Evolutionary conservation across 2,113 vertebrate species (phyloP).

Genomic region (Sterrhoptilus dennistouni): DNA sequence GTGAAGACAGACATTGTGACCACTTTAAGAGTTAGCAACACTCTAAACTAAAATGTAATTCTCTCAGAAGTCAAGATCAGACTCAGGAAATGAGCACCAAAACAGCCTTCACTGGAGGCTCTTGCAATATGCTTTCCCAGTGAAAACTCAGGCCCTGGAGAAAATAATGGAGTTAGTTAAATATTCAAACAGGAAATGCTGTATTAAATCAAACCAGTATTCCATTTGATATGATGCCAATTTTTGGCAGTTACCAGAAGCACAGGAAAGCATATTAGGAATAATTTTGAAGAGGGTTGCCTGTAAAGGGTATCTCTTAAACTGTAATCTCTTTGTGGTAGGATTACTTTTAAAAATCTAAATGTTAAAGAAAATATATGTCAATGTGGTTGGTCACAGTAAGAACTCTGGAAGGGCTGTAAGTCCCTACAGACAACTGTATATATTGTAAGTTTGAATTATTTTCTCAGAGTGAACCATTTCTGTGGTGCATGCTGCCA

Average conservation of each 20-base stretch:
- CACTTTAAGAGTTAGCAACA: not conserved
- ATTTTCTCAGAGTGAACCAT: not conserved
- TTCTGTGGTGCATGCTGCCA: not conserved
- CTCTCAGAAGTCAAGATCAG: not conserved
- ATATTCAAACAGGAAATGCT: slow-evolving; percentile 43
- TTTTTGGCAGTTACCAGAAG: slow-evolving; percentile 13
- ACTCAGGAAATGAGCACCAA: slow-evolving; percentile 8
- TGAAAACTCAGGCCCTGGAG: slow-evolving; percentile 13
- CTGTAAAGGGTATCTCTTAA: not conserved
- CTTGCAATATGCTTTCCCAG: not conserved
- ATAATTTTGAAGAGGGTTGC: not conserved
- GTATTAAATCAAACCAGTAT: not conserved
- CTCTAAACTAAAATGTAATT: not conserved
- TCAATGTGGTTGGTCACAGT: not conserved
- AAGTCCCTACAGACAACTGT: not conserved
- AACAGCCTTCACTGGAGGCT: not conserved
- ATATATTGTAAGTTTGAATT: not conserved
- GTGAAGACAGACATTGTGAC: not conserved
- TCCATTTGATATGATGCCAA: not conserved
- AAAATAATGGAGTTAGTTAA: slow-evolving; percentile 39
- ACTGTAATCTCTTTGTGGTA: not conserved
- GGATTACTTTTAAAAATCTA: not conserved
- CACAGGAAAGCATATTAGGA: not conserved
- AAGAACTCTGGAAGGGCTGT: not conserved
- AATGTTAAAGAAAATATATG: not conserved